Evolutionary conservation across 1,140 invertebrate genomes (phyloP).

Genomic region (Drosophila asahinai): DNA sequence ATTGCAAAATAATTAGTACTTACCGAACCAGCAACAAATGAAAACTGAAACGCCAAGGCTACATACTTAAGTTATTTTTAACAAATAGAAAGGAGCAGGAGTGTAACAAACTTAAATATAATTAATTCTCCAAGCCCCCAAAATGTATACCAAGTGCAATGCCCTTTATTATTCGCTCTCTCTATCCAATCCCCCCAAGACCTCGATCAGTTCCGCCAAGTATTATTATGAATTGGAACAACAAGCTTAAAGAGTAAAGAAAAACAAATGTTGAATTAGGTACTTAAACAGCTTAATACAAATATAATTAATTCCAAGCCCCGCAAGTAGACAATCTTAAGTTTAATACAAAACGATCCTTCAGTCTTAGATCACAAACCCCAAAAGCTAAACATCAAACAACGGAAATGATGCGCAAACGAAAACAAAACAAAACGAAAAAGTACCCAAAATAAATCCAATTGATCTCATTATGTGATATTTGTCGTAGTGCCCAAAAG

Average conservation of each 20-base stretch:
- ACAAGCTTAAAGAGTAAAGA: not conserved
- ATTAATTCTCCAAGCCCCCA: slow-evolving; percentile 11
- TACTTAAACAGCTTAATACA: slow-evolving; percentile 37
- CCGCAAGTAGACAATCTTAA: slow-evolving; percentile 50
- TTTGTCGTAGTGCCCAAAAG: slow-evolving; percentile 80
- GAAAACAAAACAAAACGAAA: slow-evolving; percentile 30
- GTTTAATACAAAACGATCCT: slow-evolving; percentile 46
- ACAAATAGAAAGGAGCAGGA: slow-evolving; percentile 19
- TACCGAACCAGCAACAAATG: slow-evolving; percentile 23
- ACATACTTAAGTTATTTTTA: slow-evolving; percentile 51
- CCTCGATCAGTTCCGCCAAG: slow-evolving; percentile 22
- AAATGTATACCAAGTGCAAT: slow-evolving; percentile 26
- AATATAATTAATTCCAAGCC: slow-evolving; percentile 50
- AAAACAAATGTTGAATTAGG: slow-evolving; percentile 36
- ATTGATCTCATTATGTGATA: slow-evolving; percentile 84
- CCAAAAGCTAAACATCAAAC: slow-evolving; percentile 18
- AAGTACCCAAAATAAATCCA: slow-evolving; percentile 76
- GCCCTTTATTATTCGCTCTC: slow-evolving; percentile 10
- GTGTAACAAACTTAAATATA: slow-evolving; percentile 28
- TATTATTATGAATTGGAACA: slow-evolving; percentile 51
- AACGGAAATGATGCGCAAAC: slow-evolving; percentile 47
- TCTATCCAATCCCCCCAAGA: not conserved
- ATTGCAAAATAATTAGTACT: slow-evolving; percentile 49
- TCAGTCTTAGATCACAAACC: slow-evolving; percentile 54
- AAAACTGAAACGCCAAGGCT: slow-evolving; percentile 28